Conservation (phyloP, 2,888 invertebrate genomes). For the Cryptocephalus primarius region DNA sequence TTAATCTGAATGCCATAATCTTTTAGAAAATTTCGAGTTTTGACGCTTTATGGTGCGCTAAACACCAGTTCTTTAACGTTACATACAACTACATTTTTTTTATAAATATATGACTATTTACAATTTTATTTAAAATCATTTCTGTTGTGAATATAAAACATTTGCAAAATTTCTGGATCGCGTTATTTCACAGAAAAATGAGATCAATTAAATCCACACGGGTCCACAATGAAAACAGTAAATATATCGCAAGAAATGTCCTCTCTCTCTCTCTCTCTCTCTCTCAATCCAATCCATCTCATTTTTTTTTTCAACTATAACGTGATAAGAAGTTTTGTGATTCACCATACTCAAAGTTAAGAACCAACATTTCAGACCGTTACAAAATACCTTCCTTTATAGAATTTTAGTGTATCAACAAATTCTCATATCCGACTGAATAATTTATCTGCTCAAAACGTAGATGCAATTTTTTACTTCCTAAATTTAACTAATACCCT, state of each 20-base stretch:
- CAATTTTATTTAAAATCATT: slow-evolving; percentile 7
- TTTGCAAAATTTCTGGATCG: no score
- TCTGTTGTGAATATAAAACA: no score
- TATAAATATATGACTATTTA: slow-evolving; percentile 9
- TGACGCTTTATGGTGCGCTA: slow-evolving; percentile 1
- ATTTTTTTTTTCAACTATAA: slow-evolving; percentile 4
- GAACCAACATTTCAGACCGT: no score
- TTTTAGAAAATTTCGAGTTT: not conserved
- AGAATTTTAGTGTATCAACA: no score
- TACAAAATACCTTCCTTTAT: no score
- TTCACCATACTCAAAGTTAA: no score
- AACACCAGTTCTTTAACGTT: slow-evolving; percentile 1
- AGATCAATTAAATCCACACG: not conserved
- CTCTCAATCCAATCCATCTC: no score
- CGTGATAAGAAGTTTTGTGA: not conserved
- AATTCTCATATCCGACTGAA: no score
- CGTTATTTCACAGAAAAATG: no score
- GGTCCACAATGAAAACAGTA: not conserved
- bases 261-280: no score
- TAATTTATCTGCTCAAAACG: not conserved
- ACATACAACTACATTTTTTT: slow-evolving; percentile 1
- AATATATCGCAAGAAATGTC: no score
- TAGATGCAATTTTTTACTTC: slow-evolving; percentile 3
- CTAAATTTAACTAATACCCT: slow-evolving; percentile 1
- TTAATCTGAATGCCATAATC: not conserved